Evolutionary conservation across 1,140 invertebrate genomes (phyloP).

Genomic region (Antheraea pernyi): DNA sequence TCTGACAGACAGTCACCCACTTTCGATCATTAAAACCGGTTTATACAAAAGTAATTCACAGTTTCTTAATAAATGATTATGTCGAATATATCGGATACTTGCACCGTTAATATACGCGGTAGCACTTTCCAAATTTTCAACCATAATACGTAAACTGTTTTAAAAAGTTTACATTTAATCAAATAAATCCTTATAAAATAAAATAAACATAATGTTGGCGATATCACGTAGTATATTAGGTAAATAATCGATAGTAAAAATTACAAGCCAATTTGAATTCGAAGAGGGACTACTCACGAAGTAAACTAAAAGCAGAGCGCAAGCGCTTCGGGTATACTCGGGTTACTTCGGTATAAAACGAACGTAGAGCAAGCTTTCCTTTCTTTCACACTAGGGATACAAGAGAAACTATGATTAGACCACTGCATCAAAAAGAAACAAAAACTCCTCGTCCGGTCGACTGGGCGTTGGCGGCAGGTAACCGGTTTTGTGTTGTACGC

Average conservation of each 20-base stretch:
- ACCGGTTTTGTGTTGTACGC: slow-evolving; percentile 68
- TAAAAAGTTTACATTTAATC: not conserved
- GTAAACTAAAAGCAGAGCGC: slow-evolving; percentile 39
- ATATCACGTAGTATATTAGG: not conserved
- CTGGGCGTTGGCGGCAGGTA: slow-evolving; percentile 43
- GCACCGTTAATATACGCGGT: not conserved
- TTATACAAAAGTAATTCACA: slow-evolving; percentile 43
- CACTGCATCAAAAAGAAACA: slow-evolving; percentile 75
- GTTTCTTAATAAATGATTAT: slow-evolving; percentile 31
- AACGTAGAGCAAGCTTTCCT: slow-evolving; percentile 28
- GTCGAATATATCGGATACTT: slow-evolving; percentile 6
- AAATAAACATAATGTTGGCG: not conserved
- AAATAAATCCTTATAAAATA: not conserved
- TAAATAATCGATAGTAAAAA: not conserved
- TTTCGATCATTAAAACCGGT: slow-evolving; percentile 58
- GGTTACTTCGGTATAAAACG: slow-evolving; percentile 30
- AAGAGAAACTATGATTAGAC: slow-evolving; percentile 59
- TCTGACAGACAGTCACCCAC: slow-evolving; percentile 61
- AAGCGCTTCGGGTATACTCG: slow-evolving; percentile 44
- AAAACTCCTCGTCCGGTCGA: slow-evolving; percentile 57
- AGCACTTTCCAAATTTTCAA: not conserved
- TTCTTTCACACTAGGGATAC: slow-evolving; percentile 37
- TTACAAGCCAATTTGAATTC: not conserved
- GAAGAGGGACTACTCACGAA: not conserved
- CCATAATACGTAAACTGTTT: not conserved